Base-by-base conservation (phyloP, 1,140 invertebrate species). In the Drosophila nigrodunni region DNA sequence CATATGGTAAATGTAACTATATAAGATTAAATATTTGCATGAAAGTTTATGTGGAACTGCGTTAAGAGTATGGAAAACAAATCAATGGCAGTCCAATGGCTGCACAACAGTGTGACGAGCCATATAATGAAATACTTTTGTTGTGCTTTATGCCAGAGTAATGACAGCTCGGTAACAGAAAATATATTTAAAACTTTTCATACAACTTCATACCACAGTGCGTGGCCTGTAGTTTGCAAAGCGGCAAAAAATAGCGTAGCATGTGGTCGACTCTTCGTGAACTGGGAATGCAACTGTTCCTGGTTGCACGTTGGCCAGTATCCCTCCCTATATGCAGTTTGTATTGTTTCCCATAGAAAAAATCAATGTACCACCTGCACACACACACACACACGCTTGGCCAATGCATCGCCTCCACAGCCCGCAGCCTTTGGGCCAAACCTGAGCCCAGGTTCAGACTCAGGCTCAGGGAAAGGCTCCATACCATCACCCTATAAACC, bases 341-440 rank as follows among this genome's bases (percentile, higher is more conserved):
- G 34, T 35, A 55, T 69, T 59, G 69, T 44, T 49, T 65, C 41
- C n/a, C 71, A 66, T 54, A 67, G 66, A 77, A 82, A 80, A 80
- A 89, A 88, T 85, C 85, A 88, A 88, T 89, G 85, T 67, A 61
- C 58, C 49, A 50, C 35, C 68, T 35, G 61, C 59, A 58, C 47
- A 58, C 69, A 65, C 15, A 66, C 77, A 74, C 44, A 49, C 52
- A 74, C 58, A 77, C 80, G 37, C 68, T 61, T 71, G 74, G 60
- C 60, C 47, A 34, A 54, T 66, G 74, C 69, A 72, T 54, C 74
- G 49, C 49, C 69, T 71, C 44, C 65, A 57, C 68, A 70, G 57
- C 57, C 35, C 34, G 54, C 34, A 57, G 35, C 39, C 58, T 65
- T 61, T 47, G 44, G 34, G 55, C 37, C 37, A 39, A 44, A 37